Evolutionary conservation across 2,113 vertebrate species (phyloP).

Genomic region (Fukomys damarensis): DNA sequence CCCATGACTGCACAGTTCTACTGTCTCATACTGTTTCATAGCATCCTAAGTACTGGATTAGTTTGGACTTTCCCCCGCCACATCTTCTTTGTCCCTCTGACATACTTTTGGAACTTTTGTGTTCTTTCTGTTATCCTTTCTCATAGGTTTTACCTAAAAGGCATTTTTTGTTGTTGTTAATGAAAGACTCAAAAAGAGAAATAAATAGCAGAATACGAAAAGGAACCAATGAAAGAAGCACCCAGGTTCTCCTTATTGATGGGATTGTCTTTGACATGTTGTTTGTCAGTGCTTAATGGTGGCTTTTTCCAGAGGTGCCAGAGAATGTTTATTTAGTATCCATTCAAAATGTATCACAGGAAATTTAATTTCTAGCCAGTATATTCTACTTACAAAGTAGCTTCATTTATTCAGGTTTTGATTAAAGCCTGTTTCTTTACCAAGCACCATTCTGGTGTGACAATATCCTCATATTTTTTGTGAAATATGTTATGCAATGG

Average conservation of each 20-base stretch:
- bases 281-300: background rate
- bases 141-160: background rate
- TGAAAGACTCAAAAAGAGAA: background rate
- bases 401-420: background rate
- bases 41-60: no score
- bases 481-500: background rate
- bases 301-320: background rate
- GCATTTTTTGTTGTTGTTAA: background rate
- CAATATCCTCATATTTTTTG: background rate
- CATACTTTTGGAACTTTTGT: background rate
- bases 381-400: background rate
- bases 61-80: no score
- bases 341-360: background rate
- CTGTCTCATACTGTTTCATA: accelerated
- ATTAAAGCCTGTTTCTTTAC: background rate
- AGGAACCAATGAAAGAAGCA: background rate
- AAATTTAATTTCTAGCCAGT: background rate
- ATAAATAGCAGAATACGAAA: background rate
- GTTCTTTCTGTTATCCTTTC: background rate
- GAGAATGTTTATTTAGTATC: background rate
- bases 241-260: background rate
- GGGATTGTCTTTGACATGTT: background rate
- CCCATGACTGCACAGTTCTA: no score
- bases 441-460: background rate
- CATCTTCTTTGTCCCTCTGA: background rate